Conservation (phyloP, 1,140 invertebrate species). For the Cataglyphis hispanica region DNA sequence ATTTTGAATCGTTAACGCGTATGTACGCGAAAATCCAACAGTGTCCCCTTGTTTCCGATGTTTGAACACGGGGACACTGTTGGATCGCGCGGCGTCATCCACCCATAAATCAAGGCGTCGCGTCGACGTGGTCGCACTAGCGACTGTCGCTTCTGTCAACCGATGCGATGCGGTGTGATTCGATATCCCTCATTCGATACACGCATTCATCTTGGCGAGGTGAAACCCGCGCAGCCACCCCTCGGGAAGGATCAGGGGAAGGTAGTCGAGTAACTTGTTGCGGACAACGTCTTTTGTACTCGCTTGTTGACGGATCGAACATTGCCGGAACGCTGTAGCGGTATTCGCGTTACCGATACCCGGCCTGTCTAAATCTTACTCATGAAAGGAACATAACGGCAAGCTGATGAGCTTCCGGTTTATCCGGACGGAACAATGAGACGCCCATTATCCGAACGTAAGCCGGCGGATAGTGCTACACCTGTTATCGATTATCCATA, state of each 20-base stretch:
- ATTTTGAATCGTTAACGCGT: slow-evolving; percentile 63
- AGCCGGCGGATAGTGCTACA: not conserved
- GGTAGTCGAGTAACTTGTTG: slow-evolving; percentile 58
- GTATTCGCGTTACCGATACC: slow-evolving; percentile 31
- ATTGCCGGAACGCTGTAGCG: not conserved
- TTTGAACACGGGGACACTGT: slow-evolving; percentile 45
- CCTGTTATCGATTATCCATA: slow-evolving; percentile 10
- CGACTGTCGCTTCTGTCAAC: too few species aligned
- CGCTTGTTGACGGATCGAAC: slow-evolving; percentile 18
- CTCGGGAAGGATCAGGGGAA: slow-evolving; percentile 19
- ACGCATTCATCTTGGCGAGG: not conserved
- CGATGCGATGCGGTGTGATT: not conserved
- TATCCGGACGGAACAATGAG: slow-evolving; percentile 9
- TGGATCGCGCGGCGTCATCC: not conserved
- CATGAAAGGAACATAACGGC: not conserved
- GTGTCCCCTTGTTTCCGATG: slow-evolving; percentile 66
- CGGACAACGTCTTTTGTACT: slow-evolving; percentile 11
- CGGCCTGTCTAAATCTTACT: slow-evolving; percentile 32
- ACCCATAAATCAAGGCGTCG: slow-evolving; percentile 48
- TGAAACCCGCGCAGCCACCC: too few species aligned
- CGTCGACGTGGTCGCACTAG: not conserved
- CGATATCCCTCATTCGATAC: slow-evolving; percentile 18
- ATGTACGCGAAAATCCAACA: slow-evolving; percentile 49
- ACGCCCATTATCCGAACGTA: slow-evolving; percentile 13
- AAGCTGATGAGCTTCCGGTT: slow-evolving; percentile 27